phyloP scores from a whole-genome alignment of 2,888 invertebrate species.

The Dione vanillae region DNA sequence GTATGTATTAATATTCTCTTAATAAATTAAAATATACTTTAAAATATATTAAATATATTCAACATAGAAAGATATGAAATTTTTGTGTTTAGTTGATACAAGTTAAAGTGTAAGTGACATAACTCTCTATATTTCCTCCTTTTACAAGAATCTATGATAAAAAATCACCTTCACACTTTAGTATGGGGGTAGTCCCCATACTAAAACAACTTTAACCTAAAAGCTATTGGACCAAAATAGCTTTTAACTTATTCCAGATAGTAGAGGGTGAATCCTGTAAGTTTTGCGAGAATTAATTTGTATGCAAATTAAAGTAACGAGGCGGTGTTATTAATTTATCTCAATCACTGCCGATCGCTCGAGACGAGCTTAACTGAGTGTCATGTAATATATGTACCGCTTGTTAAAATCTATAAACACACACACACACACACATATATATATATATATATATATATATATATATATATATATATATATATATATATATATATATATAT shows the following conservation, averaged over 20 bases:
- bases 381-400: slow-evolving; percentile 10
- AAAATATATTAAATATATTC: too few relatives aligned
- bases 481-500: too few relatives aligned
- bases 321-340: slow-evolving; percentile 57
- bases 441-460: not conserved
- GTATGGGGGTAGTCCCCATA: not conserved
- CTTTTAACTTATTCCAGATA: slow-evolving; percentile 24
- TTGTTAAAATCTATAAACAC: too few relatives aligned
- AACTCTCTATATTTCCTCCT: not conserved
- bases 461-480: too few relatives aligned
- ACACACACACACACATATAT: too few relatives aligned
- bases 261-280: slow-evolving; percentile 63
- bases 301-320: slow-evolving; percentile 73
- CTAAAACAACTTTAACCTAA: not conserved
- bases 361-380: slow-evolving; percentile 38
- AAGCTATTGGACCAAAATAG: not conserved
- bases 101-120: too few relatives aligned
- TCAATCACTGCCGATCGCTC: slow-evolving; percentile 48
- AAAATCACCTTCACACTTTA: not conserved
- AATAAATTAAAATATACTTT: too few relatives aligned
- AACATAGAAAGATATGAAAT: too few relatives aligned
- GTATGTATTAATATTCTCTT: too few relatives aligned
- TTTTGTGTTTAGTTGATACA: too few relatives aligned
- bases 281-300: slow-evolving; percentile 76
- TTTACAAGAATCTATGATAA: too few relatives aligned